Evolutionary conservation across 2,888 invertebrate genomes (phyloP), one percentile per base, ranked within the genome.

Genomic region (Catocala fraxini): DNA sequence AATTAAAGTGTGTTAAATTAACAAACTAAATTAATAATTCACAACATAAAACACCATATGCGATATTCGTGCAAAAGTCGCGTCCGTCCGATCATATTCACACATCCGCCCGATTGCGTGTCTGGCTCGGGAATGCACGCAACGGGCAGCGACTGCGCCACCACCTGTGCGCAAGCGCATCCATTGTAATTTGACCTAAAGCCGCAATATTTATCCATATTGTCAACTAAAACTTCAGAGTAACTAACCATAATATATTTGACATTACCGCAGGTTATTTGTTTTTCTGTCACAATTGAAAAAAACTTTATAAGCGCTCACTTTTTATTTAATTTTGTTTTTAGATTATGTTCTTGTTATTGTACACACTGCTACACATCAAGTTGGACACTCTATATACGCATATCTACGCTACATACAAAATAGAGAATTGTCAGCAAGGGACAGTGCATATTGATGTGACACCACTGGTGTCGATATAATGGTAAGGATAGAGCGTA

Each of bases 61-160:
- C 15, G 65, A 56, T 45, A 51, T 53, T 51, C 64, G 63, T 69
- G 71, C 70, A 64, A 67, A 71, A 67, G 65, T 72, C 54, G 64
- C 51, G 46, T 43, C 42, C 47, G 55, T 61, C 71, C 70, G 60
- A 60, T 64, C 68, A 75, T 76, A 77, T 76, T 69, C 67, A 68
- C 73, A 75, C 79, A 81, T 83, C 82, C 82, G 81, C 56, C 45
- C 57, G 47, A 59, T 77, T 75, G 79, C 83, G 80, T 82, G 80
- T 63, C 54, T 63, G 62, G 15, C 58, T 15, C 56, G 54, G 63
- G 70, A 69, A 68, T 79, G 65, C 70, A 73, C 68, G 70, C 76
- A 73, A 69, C 61, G 35, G 54, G 57, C 56, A 46, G 53, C 15
- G 51, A 25, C 42, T 41, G 59, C 54, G 35, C 63, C 68, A 69